These are phyloP conservation scores for Proteles cristata DNA, from an alignment of 2,113 vertebrate species.

Conservation along the genomic window DNA sequence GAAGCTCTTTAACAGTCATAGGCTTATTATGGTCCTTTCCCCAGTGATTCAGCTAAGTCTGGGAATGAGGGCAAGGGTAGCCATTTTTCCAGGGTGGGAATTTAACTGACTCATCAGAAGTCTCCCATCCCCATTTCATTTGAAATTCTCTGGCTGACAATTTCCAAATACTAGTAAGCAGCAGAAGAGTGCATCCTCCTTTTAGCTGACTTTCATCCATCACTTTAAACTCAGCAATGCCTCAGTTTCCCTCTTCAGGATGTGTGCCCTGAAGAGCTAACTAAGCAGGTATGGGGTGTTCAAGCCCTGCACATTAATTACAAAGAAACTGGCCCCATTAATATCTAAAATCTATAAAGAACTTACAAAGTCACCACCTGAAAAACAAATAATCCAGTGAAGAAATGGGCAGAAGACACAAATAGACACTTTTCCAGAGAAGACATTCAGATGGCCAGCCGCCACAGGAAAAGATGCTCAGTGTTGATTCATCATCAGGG, in stretches of 20 bases:
- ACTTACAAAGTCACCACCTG: too few species aligned
- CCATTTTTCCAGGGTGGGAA: fast-evolving
- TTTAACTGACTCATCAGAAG: background rate
- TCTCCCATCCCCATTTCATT: background rate
- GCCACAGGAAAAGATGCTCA: too few species aligned
- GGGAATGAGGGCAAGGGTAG: fast-evolving
- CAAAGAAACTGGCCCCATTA: background rate
- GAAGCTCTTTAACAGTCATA: background rate
- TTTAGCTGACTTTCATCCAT: too few species aligned
- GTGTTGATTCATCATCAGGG: too few species aligned
- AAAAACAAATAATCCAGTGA: too few species aligned
- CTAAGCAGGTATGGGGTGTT: background rate
- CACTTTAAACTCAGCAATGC: background rate
- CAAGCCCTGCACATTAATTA: background rate
- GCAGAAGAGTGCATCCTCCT: background rate
- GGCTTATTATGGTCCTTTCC: background rate
- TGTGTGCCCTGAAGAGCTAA: background rate
- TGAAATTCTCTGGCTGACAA: background rate
- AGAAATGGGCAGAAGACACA: too few species aligned
- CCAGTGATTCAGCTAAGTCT: background rate
- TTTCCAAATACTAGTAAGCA: background rate
- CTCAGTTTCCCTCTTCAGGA: background rate
- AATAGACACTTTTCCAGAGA: too few species aligned
- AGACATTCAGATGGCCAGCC: too few species aligned
- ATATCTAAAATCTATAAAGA: too few species aligned